Percentiles rank a stretch among this genome's conserved stretches.
Evolutionary conservation across 2,797 vertebrate genomes (phyloP).

Genomic region (Dromococcyx pavoninus): DNA sequence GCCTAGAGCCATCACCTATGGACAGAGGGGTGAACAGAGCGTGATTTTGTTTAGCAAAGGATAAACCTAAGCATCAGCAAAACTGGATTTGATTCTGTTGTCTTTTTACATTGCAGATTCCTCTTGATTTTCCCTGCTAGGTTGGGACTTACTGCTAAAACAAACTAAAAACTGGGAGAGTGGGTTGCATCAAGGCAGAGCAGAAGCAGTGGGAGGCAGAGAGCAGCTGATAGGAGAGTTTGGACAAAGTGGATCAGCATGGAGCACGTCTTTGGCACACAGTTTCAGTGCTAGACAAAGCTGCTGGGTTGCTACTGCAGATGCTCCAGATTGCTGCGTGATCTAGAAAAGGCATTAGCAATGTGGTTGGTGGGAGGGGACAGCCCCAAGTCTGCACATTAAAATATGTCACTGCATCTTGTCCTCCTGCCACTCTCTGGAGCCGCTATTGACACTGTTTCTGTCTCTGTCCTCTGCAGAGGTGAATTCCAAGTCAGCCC

Average conservation of each 20-base stretch:
- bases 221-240: not conserved
- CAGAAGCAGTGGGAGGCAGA: conserved; percentile 38
- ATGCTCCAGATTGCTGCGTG: not conserved
- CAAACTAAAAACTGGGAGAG: not conserved
- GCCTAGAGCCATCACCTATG: not conserved
- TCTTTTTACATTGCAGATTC: not conserved
- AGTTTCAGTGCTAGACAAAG: conserved; percentile 11
- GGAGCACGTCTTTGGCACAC: not conserved
- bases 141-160: not conserved
- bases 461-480: conserved; percentile 75
- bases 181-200: not conserved
- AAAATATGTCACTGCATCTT: not conserved
- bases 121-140: not conserved
- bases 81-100: not conserved
- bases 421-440: not conserved
- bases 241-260: not conserved
- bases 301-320: not conserved
- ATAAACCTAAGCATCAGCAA: not conserved
- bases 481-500: conserved; percentile 90
- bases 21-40: not conserved
- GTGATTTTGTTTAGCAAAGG: not conserved
- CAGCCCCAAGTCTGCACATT: not conserved
- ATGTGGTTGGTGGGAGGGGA: not conserved
- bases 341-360: not conserved
- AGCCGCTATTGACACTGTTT: not conserved